Evolutionary conservation across 2,888 invertebrate genomes (phyloP).

Genomic region (Meteorus cinctellus): DNA sequence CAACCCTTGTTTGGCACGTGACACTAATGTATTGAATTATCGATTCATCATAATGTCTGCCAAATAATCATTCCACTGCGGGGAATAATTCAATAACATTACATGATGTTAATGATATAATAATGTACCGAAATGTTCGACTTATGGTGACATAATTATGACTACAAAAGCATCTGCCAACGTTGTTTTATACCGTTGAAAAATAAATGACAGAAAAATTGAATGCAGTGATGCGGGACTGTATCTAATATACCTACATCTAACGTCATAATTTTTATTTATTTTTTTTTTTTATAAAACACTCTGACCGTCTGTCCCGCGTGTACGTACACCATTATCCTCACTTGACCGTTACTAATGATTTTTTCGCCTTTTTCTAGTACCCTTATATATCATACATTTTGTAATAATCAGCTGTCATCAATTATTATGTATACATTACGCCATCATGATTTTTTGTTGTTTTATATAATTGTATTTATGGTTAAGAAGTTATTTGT

Average conservation of each 20-base stretch:
- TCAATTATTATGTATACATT: neutral
- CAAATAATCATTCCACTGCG: neutral
- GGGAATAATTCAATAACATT: constrained; percentile 1
- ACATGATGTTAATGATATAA: neutral
- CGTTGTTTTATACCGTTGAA: neutral
- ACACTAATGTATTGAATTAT: neutral
- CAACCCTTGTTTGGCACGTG: neutral
- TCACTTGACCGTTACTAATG: constrained; percentile 40
- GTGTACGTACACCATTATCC: constrained; percentile 21
- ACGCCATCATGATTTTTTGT: too few species aligned
- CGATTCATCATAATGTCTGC: constrained; percentile 8
- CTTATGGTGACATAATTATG: constrained; percentile 10
- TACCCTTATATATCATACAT: neutral
- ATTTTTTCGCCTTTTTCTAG: constrained; percentile 22
- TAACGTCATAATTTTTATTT: neutral
- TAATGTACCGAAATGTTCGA: neutral
- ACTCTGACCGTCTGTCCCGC: constrained; percentile 12
- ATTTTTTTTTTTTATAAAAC: constrained; percentile 15
- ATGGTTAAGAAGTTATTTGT: too few species aligned
- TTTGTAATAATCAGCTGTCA: constrained; percentile 3
- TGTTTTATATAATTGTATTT: too few species aligned
- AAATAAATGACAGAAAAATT: constrained; percentile 12
- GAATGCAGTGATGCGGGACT: constrained; percentile 17
- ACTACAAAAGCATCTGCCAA: constrained; percentile 7
- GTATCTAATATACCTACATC: neutral